Percentiles rank a stretch among this genome's conserved stretches.
phyloP scores from a whole-genome alignment of 2,113 vertebrate genomes.

The Panthera uncia region DNA sequence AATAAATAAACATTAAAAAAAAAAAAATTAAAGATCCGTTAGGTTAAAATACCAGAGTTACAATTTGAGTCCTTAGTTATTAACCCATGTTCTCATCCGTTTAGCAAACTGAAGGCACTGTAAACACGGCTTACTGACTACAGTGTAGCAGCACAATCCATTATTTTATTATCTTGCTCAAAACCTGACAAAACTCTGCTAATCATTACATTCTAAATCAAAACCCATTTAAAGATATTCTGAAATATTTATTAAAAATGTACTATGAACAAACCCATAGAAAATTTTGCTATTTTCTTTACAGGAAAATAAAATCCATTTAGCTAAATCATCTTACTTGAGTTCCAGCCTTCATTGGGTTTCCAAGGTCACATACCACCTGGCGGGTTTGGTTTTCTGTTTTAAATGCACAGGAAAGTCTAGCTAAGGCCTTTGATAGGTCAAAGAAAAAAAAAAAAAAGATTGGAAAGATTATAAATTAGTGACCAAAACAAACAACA shows the following conservation, averaged over 20 bases:
- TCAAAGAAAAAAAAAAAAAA: not conserved
- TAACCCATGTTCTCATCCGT: not conserved
- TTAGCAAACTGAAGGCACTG: not conserved
- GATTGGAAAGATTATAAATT: not conserved
- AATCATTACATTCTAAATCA: not conserved
- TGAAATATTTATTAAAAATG: not conserved
- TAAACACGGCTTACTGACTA: not conserved
- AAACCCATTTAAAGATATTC: conserved; percentile 22
- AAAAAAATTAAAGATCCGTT: not conserved
- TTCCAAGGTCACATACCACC: conserved; percentile 98
- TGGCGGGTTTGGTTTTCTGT: conserved; percentile 95
- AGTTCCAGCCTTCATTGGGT: conserved; percentile 98
- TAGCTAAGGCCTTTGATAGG: conserved; percentile 87
- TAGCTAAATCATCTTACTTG: conserved; percentile 86
- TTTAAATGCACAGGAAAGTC: conserved; percentile 96
- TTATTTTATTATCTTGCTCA: not conserved
- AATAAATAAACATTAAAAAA: no score
- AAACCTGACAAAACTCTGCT: not conserved
- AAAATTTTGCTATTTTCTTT: not conserved
- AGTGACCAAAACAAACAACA: not conserved
- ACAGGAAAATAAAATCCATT: not conserved
- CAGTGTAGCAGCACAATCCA: not conserved
- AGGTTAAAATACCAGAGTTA: conserved; percentile 2
- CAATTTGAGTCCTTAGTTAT: not conserved
- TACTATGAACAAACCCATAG: not conserved